A percentile compares a stretch with the other conserved stretches of the same genome.
Conservation (phyloP, 2,888 invertebrate species). For the Agrotis segetum region DNA sequence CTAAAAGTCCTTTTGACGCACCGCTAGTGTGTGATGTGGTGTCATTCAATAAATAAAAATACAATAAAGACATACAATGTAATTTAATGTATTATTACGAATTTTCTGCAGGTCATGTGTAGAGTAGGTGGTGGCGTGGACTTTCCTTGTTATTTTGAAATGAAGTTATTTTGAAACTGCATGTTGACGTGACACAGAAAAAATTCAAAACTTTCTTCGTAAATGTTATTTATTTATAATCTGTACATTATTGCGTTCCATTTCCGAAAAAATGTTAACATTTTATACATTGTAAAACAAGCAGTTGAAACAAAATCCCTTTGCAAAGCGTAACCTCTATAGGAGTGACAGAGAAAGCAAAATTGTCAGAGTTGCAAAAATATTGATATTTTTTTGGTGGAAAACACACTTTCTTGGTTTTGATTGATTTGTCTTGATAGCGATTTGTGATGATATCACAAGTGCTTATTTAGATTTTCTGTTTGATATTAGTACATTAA, state of each 20-base stretch:
- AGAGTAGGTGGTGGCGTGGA: too few relatives aligned
- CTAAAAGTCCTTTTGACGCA: too few relatives aligned
- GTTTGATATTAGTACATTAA: constrained; percentile 23
- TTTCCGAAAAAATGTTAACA: rapidly evolving
- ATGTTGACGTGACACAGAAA: constrained; percentile 27
- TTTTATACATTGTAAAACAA: neutral
- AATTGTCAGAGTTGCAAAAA: constrained; percentile 14
- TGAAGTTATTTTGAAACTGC: too few relatives aligned
- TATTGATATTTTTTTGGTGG: constrained; percentile 19
- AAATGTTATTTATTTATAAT: constrained; percentile 42
- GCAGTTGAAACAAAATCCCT: neutral
- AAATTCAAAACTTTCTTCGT: constrained; percentile 30
- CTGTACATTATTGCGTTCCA: constrained; percentile 37
- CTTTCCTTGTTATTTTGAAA: neutral
- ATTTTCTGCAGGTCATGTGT: too few relatives aligned
- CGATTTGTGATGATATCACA: constrained; percentile 61
- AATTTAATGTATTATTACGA: too few relatives aligned
- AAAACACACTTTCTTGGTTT: constrained; percentile 25
- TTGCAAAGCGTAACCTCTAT: neutral
- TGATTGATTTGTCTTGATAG: constrained; percentile 54
- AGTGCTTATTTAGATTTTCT: constrained; percentile 41
- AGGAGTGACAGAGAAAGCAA: constrained; percentile 26
- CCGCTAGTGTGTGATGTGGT: too few relatives aligned
- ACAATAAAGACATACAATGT: too few relatives aligned
- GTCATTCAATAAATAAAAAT: too few relatives aligned